Evolutionary conservation across 1,140 invertebrate genomes (phyloP), one percentile per base, ranked within the genome.

Genomic region (Nasonia longicornis): DNA sequence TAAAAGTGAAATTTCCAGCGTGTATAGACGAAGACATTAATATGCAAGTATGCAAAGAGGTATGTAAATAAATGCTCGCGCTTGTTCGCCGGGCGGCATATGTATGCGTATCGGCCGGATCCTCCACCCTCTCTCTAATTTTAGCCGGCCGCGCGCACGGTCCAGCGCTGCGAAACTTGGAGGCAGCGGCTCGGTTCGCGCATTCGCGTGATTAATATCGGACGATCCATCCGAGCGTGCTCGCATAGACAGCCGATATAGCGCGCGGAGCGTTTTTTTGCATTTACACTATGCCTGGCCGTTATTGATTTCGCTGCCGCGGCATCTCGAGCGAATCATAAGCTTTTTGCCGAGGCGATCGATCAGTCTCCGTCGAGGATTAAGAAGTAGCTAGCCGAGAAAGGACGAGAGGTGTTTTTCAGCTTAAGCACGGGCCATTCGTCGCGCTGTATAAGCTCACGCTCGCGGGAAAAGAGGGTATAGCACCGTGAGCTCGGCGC

Each of bases 1-100:
- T 70, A 31, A 70, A 77, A 77, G 66, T 70, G 48, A 70, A 69
- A 77, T 77, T 67, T 14, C 12, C 22, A 12, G 45, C 16, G 22
- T 11, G 6, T 52, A 72, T 42, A 22, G 2, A 67, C 12, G 16
- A 52, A 58, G 45, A 20, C 70, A 79, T 79, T 79, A 79, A 73
- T 79, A 73, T 79, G 63, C 42, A 35, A 29, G 31, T 66, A 73
- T 73, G 38, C 79, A 80, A 74, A 74, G 26, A 26, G 52, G 31
- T 45, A 73, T 64, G 77, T 79, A 73, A 72, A 72, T 79, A 79
- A 79, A 79, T 73, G 42, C 26, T 29, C n/a, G 16, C 11, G 20
- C 22, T 73, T 71, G 20, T 79, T 71, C 70, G 26, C 42, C 72
- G 35, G 2, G 58, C n/a, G 14, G 58, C n/a, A 3, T 26, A 64